Percentiles rank a stretch among this genome's conserved stretches.
Conservation (phyloP, 2,888 invertebrate species). For the Catocala sponsa region DNA sequence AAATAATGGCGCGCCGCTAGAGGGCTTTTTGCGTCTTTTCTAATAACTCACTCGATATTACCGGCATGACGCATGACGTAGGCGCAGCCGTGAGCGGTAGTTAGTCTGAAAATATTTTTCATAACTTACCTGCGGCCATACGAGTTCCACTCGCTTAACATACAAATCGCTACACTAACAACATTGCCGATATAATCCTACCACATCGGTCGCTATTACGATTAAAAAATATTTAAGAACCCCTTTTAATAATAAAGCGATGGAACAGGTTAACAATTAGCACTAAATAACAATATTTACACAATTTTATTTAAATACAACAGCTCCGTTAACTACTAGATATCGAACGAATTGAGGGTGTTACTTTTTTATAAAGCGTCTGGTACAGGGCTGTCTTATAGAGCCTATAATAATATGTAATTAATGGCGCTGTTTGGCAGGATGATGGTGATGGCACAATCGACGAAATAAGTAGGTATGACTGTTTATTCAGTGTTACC, state of each 20-base stretch:
- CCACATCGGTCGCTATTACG: slow-evolving; percentile 1
- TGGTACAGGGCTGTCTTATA: no score
- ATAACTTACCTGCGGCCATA: not conserved
- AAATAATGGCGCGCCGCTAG: no score
- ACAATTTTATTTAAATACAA: not conserved
- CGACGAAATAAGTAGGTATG: no score
- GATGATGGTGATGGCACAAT: no score
- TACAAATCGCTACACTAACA: slow-evolving; percentile 1
- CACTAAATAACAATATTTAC: slow-evolving; percentile 8
- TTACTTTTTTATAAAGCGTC: no score
- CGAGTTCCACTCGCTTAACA: not conserved
- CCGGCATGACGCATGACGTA: no score
- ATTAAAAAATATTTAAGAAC: not conserved
- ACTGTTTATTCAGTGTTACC: no score
- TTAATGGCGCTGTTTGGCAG: no score
- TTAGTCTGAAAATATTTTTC: not conserved
- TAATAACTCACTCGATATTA: no score
- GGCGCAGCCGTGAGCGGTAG: no score
- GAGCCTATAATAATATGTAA: no score
- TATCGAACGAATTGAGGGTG: not conserved
- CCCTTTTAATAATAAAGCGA: slow-evolving; percentile 3
- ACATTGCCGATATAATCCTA: not conserved
- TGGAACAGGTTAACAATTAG: slow-evolving; percentile 12
- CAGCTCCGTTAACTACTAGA: not conserved
- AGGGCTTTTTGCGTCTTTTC: no score